Base-by-base conservation (phyloP, 92 coral and sea anemone genomes). In the Epizoanthus illoricatus region DNA sequence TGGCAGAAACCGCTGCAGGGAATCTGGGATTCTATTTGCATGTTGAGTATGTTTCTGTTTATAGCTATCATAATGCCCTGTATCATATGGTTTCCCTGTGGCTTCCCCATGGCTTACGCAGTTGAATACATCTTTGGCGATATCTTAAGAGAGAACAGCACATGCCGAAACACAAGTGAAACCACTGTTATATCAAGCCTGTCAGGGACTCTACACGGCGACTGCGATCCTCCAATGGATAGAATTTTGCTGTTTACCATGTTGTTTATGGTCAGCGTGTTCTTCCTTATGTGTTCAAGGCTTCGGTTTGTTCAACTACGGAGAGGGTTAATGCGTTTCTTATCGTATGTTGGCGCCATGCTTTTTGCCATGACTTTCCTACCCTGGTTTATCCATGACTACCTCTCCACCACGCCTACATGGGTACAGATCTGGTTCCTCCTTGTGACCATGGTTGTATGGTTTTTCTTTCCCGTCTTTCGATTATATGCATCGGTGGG, bases 1-100 rank as follows among this genome's bases (percentile, higher is more conserved):
- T 88, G 89, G 89, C 86, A 81, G 73, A 85, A 56, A 23, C 86
- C 85, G 33, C 56, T 78, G 9, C 52, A 78, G 4, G 87, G 90
- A 33, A 58, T 84, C 5, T 71, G 75, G 67, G 84, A 84, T 64
- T 62, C 84, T 5, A 2, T 87, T 6, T 18, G 85, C 11, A 17
- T 87, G 19, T 5, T 87, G 3, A 66, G 3, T 24, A 23, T 71
- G 84, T 59, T 87, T 18, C 20, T 84, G 58, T 4, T 87, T 0
- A 84, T 87, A 5, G 60, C 71, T 47, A 20, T 84, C 5, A 12
- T 84, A 21, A 83, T 84, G 84, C 84, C 90, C 0, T 39, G 24
- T 0, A 41, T 79, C 12, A 62, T 85, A 2, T 88, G 91, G 91
- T 84, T 89, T 7, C 74, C 89, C 4, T 85, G 56, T 85, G 71